Evolutionary conservation across 2,888 invertebrate genomes (phyloP).

Genomic region (Melipona bicolor): DNA sequence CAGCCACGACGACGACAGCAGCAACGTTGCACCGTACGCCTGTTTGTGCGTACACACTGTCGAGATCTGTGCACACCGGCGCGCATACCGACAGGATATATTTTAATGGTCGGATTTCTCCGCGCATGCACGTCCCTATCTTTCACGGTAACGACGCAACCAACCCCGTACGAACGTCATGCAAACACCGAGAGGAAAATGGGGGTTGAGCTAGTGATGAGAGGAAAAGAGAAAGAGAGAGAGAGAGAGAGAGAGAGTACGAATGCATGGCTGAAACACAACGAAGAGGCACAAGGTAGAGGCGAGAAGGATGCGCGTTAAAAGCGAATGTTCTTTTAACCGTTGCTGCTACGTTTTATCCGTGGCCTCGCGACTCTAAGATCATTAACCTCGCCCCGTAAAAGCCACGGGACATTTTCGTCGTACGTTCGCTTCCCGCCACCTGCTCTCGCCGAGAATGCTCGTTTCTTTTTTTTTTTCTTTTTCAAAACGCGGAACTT

Average conservation of each 20-base stretch:
- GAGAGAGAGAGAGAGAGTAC: not conserved
- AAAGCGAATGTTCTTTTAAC: slow-evolving; percentile 48
- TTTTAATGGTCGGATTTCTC: slow-evolving; percentile 79
- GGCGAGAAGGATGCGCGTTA: slow-evolving; percentile 35
- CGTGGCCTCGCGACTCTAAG: slow-evolving; percentile 4
- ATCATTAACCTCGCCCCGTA: slow-evolving; percentile 35
- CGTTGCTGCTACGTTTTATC: not conserved
- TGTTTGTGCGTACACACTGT: slow-evolving; percentile 40
- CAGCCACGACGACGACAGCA: slow-evolving; percentile 62
- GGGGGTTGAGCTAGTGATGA: slow-evolving; percentile 46
- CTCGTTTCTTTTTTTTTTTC: not conserved
- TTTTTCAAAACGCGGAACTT: not conserved
- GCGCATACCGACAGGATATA: slow-evolving; percentile 72
- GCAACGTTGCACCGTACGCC: slow-evolving; percentile 20
- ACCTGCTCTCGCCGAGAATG: too few relatives aligned
- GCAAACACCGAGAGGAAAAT: slow-evolving; percentile 55
- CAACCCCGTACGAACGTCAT: slow-evolving; percentile 50
- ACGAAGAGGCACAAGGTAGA: not conserved
- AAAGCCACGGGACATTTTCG: slow-evolving; percentile 27
- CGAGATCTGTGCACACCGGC: slow-evolving; percentile 42
- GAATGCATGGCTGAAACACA: not conserved
- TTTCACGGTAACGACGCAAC: slow-evolving; percentile 70
- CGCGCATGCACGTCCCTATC: slow-evolving; percentile 74
- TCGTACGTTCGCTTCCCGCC: not conserved
- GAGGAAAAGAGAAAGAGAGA: slow-evolving; percentile 18